A percentile compares a stretch with the other conserved stretches of the same genome.
phyloP scores from a whole-genome alignment of 2,888 invertebrate genomes.

The Muscina levida region DNA sequence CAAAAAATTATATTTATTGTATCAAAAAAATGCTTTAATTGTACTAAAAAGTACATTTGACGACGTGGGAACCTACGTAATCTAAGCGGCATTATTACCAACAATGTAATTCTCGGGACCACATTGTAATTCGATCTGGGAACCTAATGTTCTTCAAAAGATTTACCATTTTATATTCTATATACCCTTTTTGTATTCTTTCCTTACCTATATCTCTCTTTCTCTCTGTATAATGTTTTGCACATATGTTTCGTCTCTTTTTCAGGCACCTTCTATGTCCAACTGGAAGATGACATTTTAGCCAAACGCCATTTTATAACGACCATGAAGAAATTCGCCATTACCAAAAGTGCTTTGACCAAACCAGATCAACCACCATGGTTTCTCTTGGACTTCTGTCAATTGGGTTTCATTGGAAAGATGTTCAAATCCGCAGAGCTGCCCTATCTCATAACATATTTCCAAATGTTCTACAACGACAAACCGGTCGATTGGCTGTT shows the following conservation, averaged over 20 bases:
- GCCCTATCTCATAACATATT: slow-evolving; percentile 92
- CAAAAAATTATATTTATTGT: too few relatives aligned
- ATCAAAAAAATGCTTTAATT: too few relatives aligned
- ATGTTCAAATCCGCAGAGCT: slow-evolving; percentile 94
- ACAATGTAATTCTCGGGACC: too few relatives aligned
- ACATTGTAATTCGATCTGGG: too few relatives aligned
- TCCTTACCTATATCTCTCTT: not conserved
- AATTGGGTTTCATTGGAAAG: slow-evolving; percentile 95
- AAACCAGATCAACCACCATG: slow-evolving; percentile 84
- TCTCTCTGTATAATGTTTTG: too few relatives aligned
- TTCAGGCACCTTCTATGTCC: slow-evolving; percentile 88
- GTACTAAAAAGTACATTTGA: too few relatives aligned
- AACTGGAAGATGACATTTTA: slow-evolving; percentile 96
- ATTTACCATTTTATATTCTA: too few relatives aligned
- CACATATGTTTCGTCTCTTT: too few relatives aligned
- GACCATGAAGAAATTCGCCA: slow-evolving; percentile 91
- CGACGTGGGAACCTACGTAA: too few relatives aligned
- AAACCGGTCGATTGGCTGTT: slow-evolving; percentile 98
- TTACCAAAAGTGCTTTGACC: slow-evolving; percentile 84
- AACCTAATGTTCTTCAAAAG: too few relatives aligned
- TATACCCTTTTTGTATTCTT: too few relatives aligned
- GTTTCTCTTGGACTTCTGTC: slow-evolving; percentile 96
- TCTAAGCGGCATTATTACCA: too few relatives aligned
- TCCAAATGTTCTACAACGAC: slow-evolving; percentile 96
- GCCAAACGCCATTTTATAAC: slow-evolving; percentile 91